Evolutionary conservation across 2,888 invertebrate genomes (phyloP).

Genomic region (Pterostichus madidus): DNA sequence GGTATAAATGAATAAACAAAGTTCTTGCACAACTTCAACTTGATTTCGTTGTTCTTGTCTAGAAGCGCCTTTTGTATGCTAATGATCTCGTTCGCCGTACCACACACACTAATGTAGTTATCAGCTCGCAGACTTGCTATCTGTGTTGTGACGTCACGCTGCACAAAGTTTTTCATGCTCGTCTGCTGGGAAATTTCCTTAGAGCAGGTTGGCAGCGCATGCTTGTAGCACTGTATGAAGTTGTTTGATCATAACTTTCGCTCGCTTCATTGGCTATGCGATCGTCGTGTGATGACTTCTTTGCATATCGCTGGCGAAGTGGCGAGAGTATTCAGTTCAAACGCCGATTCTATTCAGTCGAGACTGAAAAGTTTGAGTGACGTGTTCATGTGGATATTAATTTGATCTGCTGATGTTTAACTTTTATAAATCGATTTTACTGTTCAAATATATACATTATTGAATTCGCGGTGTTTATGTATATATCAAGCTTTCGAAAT

Average conservation of each 20-base stretch:
- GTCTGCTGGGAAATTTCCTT: slow-evolving; percentile 62
- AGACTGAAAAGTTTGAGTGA: slow-evolving; percentile 17
- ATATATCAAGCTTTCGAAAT: background rate
- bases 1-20: slow-evolving; percentile 53
- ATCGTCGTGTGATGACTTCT: slow-evolving; percentile 51
- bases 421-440: slow-evolving; percentile 34
- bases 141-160: slow-evolving; percentile 47
- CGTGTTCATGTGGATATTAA: slow-evolving; percentile 37
- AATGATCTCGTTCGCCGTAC: slow-evolving; percentile 46
- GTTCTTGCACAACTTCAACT: slow-evolving; percentile 8
- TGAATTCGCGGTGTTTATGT: slow-evolving; percentile 1
- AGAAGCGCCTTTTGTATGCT: slow-evolving; percentile 62
- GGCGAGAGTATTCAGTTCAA: background rate
- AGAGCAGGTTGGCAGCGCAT: slow-evolving; percentile 46
- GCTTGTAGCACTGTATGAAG: slow-evolving; percentile 27
- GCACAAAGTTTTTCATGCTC: slow-evolving; percentile 56
- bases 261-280: slow-evolving; percentile 47
- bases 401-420: slow-evolving; percentile 46
- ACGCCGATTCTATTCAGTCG: slow-evolving; percentile 5
- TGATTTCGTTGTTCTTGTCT: slow-evolving; percentile 41
- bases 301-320: slow-evolving; percentile 31
- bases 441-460: slow-evolving; percentile 21
- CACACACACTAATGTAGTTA: slow-evolving; percentile 62
- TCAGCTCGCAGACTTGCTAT: slow-evolving; percentile 46
- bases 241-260: slow-evolving; percentile 63